Evolutionary conservation across 2,888 invertebrate genomes (phyloP).

Genomic region (Odontocolon sp.): DNA sequence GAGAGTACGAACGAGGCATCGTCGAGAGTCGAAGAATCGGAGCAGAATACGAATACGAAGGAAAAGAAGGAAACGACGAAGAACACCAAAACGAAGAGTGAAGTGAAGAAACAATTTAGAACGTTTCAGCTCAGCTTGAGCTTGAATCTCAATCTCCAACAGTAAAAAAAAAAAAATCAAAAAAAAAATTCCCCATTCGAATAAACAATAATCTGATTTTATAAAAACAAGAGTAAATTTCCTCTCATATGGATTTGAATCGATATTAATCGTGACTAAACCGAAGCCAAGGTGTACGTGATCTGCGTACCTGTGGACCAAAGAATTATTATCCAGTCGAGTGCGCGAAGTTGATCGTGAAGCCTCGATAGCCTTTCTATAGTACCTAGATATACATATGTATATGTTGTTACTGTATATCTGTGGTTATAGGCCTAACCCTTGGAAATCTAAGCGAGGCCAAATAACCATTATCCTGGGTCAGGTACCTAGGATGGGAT

Average conservation of each 20-base stretch:
- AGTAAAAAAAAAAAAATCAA: conserved; percentile 12
- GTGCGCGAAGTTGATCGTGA: background rate
- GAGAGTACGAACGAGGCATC: conserved; percentile 21
- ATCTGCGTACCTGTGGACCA: background rate
- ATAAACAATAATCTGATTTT: too few species aligned
- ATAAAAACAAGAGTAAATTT: too few species aligned
- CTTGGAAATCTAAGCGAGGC: conserved; percentile 46
- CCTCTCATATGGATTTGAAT: conserved; percentile 35
- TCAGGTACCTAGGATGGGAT: background rate
- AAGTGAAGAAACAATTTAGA: conserved; percentile 35
- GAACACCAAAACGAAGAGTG: conserved; percentile 16
- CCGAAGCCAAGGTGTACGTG: conserved; percentile 41
- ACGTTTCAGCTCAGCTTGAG: conserved; percentile 5
- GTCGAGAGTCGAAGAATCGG: conserved; percentile 42
- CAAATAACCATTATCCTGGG: conserved; percentile 33
- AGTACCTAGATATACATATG: conserved; percentile 1
- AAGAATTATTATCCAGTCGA: background rate
- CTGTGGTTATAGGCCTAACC: conserved; percentile 27
- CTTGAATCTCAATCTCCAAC: background rate
- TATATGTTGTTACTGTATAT: conserved; percentile 32
- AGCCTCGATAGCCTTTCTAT: conserved; percentile 23
- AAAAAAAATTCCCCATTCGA: conserved; percentile 46
- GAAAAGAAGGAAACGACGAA: conserved; percentile 2
- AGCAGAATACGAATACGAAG: conserved; percentile 1
- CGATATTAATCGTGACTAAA: conserved; percentile 55